Evolutionary conservation across 2,888 invertebrate species (phyloP).

Genomic region (Loripinus fragilis): DNA sequence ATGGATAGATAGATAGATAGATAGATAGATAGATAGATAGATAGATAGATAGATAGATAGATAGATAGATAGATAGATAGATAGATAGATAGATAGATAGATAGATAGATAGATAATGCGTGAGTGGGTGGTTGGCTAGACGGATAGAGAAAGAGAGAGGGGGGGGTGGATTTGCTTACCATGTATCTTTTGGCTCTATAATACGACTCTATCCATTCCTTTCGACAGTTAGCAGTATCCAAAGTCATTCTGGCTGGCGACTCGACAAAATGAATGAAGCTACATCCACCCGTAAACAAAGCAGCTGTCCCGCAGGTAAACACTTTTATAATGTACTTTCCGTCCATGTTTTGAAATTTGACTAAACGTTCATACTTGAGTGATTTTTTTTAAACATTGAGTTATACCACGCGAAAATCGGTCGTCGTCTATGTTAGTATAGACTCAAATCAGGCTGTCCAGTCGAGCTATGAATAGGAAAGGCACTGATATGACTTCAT

Average conservation of each 20-base stretch:
- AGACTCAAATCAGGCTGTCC: too few species aligned
- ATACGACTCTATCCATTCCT: conserved; percentile 52
- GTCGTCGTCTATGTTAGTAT: too few species aligned
- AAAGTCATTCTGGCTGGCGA: not conserved
- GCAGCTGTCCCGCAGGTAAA: not conserved
- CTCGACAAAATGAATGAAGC: not conserved
- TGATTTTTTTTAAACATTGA: too few species aligned
- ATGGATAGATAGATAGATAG: too few species aligned
- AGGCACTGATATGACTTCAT: too few species aligned
- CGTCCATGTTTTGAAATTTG: conserved; percentile 8
- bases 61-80: not conserved
- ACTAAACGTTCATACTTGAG: too few species aligned
- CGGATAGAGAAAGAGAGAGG: not conserved
- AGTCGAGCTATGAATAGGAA: too few species aligned
- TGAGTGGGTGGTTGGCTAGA: not conserved
- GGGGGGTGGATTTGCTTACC: conserved; percentile 29
- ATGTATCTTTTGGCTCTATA: conserved; percentile 49
- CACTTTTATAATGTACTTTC: not conserved
- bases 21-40: not conserved
- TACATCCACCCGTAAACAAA: not conserved
- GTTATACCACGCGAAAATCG: too few species aligned
- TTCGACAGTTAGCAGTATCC: conserved; percentile 31
- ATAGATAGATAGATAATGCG: not conserved
- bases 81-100: not conserved
- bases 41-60: not conserved